phyloP scores from a whole-genome alignment of 2,888 invertebrate species.

The Pristionchus japonicus region DNA sequence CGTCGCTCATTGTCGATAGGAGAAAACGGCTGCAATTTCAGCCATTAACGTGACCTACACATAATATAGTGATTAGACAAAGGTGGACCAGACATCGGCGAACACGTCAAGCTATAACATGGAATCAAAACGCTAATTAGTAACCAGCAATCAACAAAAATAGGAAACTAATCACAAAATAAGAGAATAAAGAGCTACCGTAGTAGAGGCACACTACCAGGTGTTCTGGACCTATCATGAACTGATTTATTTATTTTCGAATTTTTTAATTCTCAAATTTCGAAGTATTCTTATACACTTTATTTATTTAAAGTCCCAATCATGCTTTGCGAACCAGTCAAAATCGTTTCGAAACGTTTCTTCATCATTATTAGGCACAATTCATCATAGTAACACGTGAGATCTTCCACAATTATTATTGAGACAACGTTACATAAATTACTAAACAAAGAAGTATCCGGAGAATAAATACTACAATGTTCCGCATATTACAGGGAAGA shows the following conservation, averaged over 20 bases:
- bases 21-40: background rate
- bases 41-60: background rate
- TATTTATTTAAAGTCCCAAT: background rate
- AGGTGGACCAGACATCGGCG: background rate
- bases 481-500: slow-evolving; percentile 38
- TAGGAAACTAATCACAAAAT: background rate
- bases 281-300: too few species aligned
- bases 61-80: background rate
- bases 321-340: background rate
- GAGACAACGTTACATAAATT: background rate
- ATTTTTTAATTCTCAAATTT: too few species aligned
- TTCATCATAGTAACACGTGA: slow-evolving; percentile 25
- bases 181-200: background rate
- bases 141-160: background rate
- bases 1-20: slow-evolving; percentile 38
- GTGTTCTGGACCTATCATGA: background rate
- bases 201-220: background rate
- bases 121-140: background rate
- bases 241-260: background rate
- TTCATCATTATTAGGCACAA: slow-evolving; percentile 16
- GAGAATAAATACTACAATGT: background rate
- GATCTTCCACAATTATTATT: background rate
- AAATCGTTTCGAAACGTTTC: background rate
- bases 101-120: background rate
- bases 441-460: background rate